Evolutionary conservation across 2,888 invertebrate species (phyloP).

Genomic region (Pheosia tremula): DNA sequence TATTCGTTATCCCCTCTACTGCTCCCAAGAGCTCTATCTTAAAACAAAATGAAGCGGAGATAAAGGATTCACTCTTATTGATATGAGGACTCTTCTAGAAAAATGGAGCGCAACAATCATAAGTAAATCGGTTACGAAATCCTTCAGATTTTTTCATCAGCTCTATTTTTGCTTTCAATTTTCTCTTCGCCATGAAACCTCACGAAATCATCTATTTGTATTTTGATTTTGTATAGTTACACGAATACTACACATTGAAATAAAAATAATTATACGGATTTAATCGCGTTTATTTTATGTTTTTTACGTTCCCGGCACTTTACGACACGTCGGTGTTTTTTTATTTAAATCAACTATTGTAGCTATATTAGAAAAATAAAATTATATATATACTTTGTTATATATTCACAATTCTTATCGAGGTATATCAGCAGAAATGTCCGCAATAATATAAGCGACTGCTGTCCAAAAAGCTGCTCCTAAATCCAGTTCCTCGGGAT

Average conservation of each 20-base stretch:
- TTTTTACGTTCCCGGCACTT: too few species aligned
- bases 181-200: neutral
- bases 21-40: slow-evolving; percentile 51
- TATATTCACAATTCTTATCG: slow-evolving; percentile 49
- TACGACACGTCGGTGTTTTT: too few species aligned
- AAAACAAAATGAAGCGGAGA: slow-evolving; percentile 58
- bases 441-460: slow-evolving; percentile 90
- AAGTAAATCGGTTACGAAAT: slow-evolving; percentile 7
- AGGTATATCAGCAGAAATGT: slow-evolving; percentile 88
- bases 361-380: neutral
- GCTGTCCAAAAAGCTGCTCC: slow-evolving; percentile 92
- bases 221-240: too few species aligned
- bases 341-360: neutral
- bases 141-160: neutral
- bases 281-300: too few species aligned
- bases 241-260: too few species aligned
- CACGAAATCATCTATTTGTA: neutral
- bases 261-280: too few species aligned
- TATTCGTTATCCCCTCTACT: slow-evolving; percentile 56
- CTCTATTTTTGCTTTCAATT: neutral
- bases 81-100: slow-evolving; percentile 11
- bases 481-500: slow-evolving; percentile 88
- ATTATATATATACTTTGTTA: neutral
- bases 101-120: slow-evolving; percentile 6
- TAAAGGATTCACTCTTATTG: slow-evolving; percentile 47